Conservation (phyloP, 1,140 invertebrate species). For the Cyclargus thomasi region DNA sequence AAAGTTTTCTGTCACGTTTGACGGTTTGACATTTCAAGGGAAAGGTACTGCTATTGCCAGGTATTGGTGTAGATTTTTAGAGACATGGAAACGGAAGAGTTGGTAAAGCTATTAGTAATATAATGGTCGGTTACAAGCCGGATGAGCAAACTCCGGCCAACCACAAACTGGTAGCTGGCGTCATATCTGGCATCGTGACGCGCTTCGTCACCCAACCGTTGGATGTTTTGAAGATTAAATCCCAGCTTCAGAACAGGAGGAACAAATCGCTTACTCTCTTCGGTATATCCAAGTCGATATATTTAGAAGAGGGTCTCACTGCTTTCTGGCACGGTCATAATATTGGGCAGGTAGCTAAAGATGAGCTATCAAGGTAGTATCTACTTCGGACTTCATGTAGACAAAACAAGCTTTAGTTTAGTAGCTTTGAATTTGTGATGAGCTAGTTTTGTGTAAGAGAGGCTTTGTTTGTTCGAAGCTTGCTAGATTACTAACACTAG, state of each 20-base stretch:
- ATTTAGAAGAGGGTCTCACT: constrained; percentile 46
- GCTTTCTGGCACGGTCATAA: constrained; percentile 61
- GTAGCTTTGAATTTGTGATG: too few relatives aligned
- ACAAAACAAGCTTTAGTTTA: too few relatives aligned
- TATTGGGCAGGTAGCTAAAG: constrained; percentile 48
- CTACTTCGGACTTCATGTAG: too few relatives aligned
- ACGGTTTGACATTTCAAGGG: too few relatives aligned
- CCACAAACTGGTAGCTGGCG: constrained; percentile 55
- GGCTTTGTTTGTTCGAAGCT: too few relatives aligned
- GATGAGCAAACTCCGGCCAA: constrained; percentile 43
- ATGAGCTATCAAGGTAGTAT: not conserved
- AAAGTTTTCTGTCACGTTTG: not conserved
- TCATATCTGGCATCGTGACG: constrained; percentile 43
- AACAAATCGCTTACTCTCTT: constrained; percentile 26
- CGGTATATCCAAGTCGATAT: constrained; percentile 39
- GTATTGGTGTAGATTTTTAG: too few relatives aligned
- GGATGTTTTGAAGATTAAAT: constrained; percentile 54
- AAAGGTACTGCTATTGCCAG: too few relatives aligned
- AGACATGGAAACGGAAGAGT: too few relatives aligned
- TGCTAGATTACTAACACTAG: too few relatives aligned
- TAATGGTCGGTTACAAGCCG: constrained; percentile 54
- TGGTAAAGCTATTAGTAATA: not conserved
- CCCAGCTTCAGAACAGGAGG: constrained; percentile 39
- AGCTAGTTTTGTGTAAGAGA: too few relatives aligned
- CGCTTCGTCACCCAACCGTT: constrained; percentile 57